phyloP scores from a whole-genome alignment of 2,888 invertebrate genomes.

The Oscheius sp. region DNA sequence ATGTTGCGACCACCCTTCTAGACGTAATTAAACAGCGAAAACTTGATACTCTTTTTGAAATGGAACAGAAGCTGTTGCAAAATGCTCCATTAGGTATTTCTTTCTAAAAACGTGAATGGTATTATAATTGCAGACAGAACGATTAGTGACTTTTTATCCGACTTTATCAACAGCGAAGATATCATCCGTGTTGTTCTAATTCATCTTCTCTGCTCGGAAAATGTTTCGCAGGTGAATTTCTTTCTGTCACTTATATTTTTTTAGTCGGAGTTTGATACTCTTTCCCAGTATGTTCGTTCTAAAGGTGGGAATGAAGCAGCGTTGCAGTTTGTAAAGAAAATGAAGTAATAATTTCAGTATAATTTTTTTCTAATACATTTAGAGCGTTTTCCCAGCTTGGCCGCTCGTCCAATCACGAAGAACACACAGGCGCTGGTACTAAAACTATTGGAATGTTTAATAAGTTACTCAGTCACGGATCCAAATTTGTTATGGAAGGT shows the following conservation, averaged over 20 bases:
- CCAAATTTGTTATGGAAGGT: constrained; percentile 97
- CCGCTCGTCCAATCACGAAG: constrained; percentile 75
- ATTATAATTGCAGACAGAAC: constrained; percentile 58
- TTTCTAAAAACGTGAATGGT: no score
- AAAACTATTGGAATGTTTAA: constrained; percentile 95
- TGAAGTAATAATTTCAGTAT: constrained; percentile 40
- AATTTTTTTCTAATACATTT: not conserved
- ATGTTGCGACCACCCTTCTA: constrained; percentile 85
- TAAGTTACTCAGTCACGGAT: constrained; percentile 94
- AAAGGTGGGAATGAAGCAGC: constrained; percentile 64
- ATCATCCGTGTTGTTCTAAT: constrained; percentile 68
- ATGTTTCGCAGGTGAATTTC: constrained; percentile 26
- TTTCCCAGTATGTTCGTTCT: constrained; percentile 52
- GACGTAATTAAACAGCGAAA: constrained; percentile 80
- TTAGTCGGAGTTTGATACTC: constrained; percentile 59
- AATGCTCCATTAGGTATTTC: constrained; percentile 76
- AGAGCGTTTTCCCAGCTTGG: constrained; percentile 56
- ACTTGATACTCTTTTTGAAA: constrained; percentile 94
- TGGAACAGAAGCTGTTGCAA: constrained; percentile 96
- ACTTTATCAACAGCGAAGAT: constrained; percentile 58
- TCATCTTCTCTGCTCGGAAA: constrained; percentile 53
- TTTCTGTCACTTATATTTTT: not conserved
- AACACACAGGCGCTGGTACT: constrained; percentile 86
- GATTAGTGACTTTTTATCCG: constrained; percentile 50
- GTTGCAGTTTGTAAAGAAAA: constrained; percentile 64